Percentiles rank a stretch among this genome's conserved stretches.
Conservation (phyloP, 2,113 vertebrate genomes). For the Hystrix brachyura region DNA sequence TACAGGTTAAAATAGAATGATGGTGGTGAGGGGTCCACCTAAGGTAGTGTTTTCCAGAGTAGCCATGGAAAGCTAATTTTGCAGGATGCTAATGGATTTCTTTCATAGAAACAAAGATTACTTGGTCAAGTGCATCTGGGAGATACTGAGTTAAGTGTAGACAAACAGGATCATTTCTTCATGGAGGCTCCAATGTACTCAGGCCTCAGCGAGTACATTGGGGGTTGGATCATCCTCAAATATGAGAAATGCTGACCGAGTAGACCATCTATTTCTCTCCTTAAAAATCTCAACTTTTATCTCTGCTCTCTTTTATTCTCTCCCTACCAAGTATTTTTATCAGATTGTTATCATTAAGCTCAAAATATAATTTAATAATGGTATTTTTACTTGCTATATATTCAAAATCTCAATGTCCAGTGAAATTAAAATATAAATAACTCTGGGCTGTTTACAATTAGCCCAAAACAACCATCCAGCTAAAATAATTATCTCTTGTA, state of each 20-base stretch:
- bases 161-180: not conserved
- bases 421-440: slow-evolving; percentile 57
- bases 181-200: not conserved
- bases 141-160: not conserved
- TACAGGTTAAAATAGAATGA: not conserved
- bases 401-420: slow-evolving; percentile 26
- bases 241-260: not conserved
- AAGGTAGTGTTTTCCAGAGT: not conserved
- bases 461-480: not conserved
- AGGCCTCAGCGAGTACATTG: not conserved
- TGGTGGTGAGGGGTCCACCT: not conserved
- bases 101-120: not conserved
- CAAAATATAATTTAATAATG: slow-evolving; percentile 15
- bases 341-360: not conserved
- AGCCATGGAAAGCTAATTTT: not conserved
- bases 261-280: not conserved
- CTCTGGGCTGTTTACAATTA: slow-evolving; percentile 25
- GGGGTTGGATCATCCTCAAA: not conserved
- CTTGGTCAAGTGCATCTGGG: not conserved
- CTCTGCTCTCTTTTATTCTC: not conserved
- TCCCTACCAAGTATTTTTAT: not conserved
- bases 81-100: not conserved
- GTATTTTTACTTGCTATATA: not conserved
- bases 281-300: slow-evolving; percentile 19
- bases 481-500: not conserved